These are phyloP conservation scores for Mythimna lalbum DNA, from an alignment of 2,888 invertebrate genomes.

Conservation along the genomic window DNA sequence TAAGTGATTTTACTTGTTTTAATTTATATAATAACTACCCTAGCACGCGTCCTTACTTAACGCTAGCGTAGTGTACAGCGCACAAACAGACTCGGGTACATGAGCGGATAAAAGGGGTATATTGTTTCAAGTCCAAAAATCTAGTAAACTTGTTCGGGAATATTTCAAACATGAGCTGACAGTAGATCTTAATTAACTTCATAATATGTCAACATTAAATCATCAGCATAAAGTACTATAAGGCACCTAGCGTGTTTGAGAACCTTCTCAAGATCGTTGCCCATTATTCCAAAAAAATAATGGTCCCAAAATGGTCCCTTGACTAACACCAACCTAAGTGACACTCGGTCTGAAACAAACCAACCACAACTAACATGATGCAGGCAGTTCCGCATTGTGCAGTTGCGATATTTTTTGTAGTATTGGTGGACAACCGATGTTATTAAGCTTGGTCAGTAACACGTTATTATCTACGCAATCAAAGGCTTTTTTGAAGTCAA, in stretches of 20 bases:
- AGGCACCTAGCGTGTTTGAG: too few relatives aligned
- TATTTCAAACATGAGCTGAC: too few relatives aligned
- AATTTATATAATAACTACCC: neutral
- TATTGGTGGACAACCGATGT: neutral
- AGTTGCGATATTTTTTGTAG: neutral
- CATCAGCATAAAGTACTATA: neutral
- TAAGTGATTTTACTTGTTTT: constrained; percentile 73
- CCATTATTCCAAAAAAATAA: neutral
- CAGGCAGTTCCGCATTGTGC: neutral
- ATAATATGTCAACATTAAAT: neutral
- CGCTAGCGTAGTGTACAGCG: too few relatives aligned
- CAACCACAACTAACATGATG: neutral
- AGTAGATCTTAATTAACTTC: neutral
- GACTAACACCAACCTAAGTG: neutral
- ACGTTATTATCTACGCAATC: neutral
- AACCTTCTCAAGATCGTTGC: neutral
- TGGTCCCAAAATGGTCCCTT: neutral
- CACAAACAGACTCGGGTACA: too few relatives aligned
- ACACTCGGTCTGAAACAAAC: neutral
- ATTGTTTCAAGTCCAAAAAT: too few relatives aligned
- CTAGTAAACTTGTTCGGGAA: too few relatives aligned
- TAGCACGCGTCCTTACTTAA: too few relatives aligned
- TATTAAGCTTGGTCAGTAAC: neutral
- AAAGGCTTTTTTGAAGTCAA: neutral
- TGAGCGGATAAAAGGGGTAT: too few relatives aligned